phyloP scores from a whole-genome alignment of 2,888 invertebrate genomes.

The Amphimallon solstitiale region DNA sequence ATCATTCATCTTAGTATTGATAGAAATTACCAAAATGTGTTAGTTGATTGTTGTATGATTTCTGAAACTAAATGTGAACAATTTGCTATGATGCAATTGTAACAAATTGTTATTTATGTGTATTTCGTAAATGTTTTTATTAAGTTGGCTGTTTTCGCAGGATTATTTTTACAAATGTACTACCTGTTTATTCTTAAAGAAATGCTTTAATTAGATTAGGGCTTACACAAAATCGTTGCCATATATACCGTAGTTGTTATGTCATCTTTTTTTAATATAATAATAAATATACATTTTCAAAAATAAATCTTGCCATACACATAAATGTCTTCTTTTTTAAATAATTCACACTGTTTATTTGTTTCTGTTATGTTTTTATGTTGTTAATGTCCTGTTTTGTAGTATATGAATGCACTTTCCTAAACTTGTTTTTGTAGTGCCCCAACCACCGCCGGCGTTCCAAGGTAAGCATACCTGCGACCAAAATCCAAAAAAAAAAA shows the following conservation, averaged over 20 bases:
- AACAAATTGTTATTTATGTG: slow-evolving; percentile 29
- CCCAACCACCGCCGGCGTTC: slow-evolving; percentile 53
- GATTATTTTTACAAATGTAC: slow-evolving; percentile 3
- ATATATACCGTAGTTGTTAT: no score
- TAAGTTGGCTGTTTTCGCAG: background rate
- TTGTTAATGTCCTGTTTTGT: slow-evolving; percentile 54
- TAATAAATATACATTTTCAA: no score
- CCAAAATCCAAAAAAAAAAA: background rate
- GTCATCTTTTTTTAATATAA: no score
- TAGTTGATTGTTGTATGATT: no score
- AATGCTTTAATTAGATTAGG: no score
- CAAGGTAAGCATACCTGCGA: slow-evolving; percentile 54
- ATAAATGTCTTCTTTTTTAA: slow-evolving; percentile 16
- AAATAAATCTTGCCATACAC: background rate
- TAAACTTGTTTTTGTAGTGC: slow-evolving; percentile 59
- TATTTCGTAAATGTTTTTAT: slow-evolving; percentile 4
- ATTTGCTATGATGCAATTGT: background rate
- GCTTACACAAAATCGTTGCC: no score
- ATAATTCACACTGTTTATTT: slow-evolving; percentile 23
- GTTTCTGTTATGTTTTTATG: slow-evolving; percentile 34
- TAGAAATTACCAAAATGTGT: no score
- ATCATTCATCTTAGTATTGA: no score
- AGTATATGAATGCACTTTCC: slow-evolving; percentile 58
- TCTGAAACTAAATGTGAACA: no score
- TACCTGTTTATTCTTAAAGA: background rate